Evolutionary conservation across 2,113 vertebrate genomes (phyloP).

Genomic region (Silurus asotus): DNA sequence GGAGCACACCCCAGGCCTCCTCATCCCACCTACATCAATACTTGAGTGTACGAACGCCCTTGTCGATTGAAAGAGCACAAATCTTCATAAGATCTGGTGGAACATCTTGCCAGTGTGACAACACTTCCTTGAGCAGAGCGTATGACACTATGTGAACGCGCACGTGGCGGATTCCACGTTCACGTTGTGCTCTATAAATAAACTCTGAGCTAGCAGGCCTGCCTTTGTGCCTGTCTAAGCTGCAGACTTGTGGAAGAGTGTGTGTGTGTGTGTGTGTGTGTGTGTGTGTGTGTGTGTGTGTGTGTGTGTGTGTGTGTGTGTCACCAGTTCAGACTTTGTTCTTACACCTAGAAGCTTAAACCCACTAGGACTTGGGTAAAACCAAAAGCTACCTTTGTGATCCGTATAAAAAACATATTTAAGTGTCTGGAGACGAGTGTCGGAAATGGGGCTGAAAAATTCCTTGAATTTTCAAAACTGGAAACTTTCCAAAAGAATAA

Average conservation of each 20-base stretch:
- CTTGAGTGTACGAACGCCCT: no score
- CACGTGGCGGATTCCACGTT: neutral
- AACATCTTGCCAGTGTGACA: neutral
- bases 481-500: no score
- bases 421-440: no score
- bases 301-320: no score
- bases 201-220: constrained; percentile 29
- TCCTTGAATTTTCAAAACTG: no score
- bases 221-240: constrained; percentile 6
- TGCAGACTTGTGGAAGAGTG: neutral
- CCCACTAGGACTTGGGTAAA: neutral
- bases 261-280: no score
- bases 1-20: no score
- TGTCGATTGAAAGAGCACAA: no score
- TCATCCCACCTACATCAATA: no score
- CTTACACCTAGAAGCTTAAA: neutral
- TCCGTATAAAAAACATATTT: neutral
- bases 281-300: neutral
- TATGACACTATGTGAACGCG: neutral
- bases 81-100: no score
- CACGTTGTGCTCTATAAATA: constrained; percentile 49
- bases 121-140: neutral
- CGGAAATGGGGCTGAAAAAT: no score
- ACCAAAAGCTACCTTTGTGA: neutral
- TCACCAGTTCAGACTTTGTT: neutral